Conservation (phyloP, 2,113 vertebrate genomes). For the Cnemophilus loriae region DNA sequence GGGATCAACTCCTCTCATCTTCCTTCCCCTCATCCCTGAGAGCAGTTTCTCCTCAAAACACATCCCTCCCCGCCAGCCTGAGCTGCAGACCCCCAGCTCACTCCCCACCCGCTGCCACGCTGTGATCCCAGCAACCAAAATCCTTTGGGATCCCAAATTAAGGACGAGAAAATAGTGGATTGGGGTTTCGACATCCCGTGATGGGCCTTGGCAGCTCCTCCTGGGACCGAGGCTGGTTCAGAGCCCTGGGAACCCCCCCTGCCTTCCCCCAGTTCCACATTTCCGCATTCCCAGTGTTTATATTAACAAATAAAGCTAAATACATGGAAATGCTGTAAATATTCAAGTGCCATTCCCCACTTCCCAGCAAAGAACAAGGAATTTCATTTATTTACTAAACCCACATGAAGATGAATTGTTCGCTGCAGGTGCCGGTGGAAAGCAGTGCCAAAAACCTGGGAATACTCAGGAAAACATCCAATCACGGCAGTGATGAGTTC, state of each 20-base stretch:
- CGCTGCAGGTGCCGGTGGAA: accelerated
- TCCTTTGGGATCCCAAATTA: not conserved
- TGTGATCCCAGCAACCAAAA: not conserved
- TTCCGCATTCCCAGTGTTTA: not conserved
- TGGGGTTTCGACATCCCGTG: accelerated
- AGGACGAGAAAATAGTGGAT: accelerated
- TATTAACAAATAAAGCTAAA: not conserved
- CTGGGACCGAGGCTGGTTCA: too few relatives aligned
- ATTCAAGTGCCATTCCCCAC: accelerated
- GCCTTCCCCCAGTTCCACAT: accelerated
- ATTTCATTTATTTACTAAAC: not conserved
- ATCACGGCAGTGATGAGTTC: accelerated
- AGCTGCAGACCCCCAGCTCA: not conserved
- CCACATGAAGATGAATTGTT: accelerated
- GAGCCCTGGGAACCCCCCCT: accelerated
- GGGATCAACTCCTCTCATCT: accelerated
- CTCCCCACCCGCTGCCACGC: accelerated
- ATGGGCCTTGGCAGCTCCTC: not conserved
- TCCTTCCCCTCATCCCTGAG: not conserved
- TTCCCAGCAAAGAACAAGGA: accelerated
- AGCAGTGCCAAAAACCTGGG: not conserved
- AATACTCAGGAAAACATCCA: not conserved
- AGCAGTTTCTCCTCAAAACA: not conserved
- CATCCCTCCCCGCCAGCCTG: not conserved
- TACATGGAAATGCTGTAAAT: not conserved